Conservation (phyloP, 2,888 invertebrate species). For the Bombyx huttoni region DNA sequence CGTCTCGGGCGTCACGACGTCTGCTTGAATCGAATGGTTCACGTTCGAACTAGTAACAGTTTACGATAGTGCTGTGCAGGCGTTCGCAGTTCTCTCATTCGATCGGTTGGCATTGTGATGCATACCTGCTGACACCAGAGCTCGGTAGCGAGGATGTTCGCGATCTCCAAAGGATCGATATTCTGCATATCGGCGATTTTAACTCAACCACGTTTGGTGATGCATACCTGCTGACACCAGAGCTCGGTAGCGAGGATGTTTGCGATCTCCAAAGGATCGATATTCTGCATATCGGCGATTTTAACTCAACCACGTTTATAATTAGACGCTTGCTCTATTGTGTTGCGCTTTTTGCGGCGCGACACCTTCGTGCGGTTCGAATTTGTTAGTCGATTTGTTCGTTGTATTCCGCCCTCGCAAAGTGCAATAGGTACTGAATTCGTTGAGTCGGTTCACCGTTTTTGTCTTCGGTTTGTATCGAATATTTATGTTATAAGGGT, state of each 20-base stretch:
- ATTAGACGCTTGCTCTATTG: slow-evolving; percentile 72
- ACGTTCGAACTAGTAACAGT: neutral
- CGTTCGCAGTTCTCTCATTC: neutral
- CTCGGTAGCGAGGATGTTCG: slow-evolving; percentile 87
- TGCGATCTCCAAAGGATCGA: slow-evolving; percentile 89
- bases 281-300: slow-evolving; percentile 63
- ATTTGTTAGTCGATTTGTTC: slow-evolving; percentile 69
- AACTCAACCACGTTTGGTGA: slow-evolving; percentile 45
- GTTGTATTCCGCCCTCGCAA: slow-evolving; percentile 69
- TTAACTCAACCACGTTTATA: slow-evolving; percentile 61
- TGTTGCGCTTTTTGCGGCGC: slow-evolving; percentile 71
- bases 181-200: slow-evolving; percentile 57
- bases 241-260: slow-evolving; percentile 87
- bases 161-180: slow-evolving; percentile 88
- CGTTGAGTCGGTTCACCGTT: slow-evolving; percentile 33
- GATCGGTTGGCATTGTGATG: neutral
- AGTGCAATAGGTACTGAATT: slow-evolving; percentile 33
- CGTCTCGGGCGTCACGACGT: neutral
- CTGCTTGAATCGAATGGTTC: neutral
- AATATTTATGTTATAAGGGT: slow-evolving; percentile 7
- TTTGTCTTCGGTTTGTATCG: slow-evolving; percentile 13
- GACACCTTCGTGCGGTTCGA: slow-evolving; percentile 69
- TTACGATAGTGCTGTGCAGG: neutral
- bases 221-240: slow-evolving; percentile 84
- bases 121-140: slow-evolving; percentile 86